A percentile compares a stretch with the other conserved stretches of the same genome.
These are phyloP conservation scores for Leucania comma DNA, from an alignment of 2,888 invertebrate genomes.

Conservation along the genomic window DNA sequence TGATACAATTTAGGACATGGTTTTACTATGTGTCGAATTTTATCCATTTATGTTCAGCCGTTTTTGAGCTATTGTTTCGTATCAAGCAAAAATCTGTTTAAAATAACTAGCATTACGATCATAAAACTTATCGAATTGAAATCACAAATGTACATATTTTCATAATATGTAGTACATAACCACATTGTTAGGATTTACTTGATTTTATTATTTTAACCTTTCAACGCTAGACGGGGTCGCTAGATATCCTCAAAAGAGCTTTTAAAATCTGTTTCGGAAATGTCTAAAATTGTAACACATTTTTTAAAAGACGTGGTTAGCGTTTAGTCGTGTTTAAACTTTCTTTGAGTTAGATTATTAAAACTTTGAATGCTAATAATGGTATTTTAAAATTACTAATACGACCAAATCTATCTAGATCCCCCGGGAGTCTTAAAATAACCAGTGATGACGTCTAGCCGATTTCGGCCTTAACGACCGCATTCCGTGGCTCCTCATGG, in stretches of 20 bases:
- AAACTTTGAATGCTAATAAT: constrained; percentile 23
- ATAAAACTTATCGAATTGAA: background rate
- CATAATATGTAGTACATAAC: constrained; percentile 39
- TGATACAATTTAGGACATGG: constrained; percentile 2
- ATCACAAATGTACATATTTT: constrained; percentile 53
- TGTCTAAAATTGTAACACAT: background rate
- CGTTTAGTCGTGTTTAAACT: background rate
- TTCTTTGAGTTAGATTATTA: constrained; percentile 3
- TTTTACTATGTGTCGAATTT: background rate
- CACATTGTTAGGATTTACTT: constrained; percentile 33
- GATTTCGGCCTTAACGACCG: too few species aligned
- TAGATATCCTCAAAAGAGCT: constrained; percentile 46
- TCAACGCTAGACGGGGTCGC: constrained; percentile 48
- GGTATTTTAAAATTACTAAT: background rate
- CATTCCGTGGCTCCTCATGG: too few species aligned
- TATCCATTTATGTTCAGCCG: constrained; percentile 1
- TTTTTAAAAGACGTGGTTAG: background rate
- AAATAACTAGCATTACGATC: background rate
- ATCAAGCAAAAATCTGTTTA: constrained; percentile 7
- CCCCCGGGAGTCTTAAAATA: background rate
- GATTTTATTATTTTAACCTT: constrained; percentile 47
- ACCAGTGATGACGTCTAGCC: too few species aligned
- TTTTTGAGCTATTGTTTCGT: constrained; percentile 3
- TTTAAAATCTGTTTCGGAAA: constrained; percentile 39
- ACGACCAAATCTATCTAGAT: background rate